These are phyloP conservation scores for Lucinisca nassula DNA, from an alignment of 2,888 invertebrate species.

Conservation along the genomic window DNA sequence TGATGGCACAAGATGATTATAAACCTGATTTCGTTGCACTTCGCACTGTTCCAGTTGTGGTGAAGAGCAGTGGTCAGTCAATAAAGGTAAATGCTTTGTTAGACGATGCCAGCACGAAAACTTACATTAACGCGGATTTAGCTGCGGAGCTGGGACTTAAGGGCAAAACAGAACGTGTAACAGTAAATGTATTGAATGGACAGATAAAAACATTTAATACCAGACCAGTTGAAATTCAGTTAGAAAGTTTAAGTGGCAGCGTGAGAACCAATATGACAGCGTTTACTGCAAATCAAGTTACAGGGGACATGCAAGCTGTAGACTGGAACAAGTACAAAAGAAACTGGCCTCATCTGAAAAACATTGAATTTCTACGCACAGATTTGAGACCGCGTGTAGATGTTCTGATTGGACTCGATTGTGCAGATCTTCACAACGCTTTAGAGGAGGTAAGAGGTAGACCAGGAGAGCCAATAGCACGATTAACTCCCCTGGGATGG, in stretches of 20 bases:
- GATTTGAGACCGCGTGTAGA: slow-evolving; percentile 10
- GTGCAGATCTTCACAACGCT: slow-evolving; percentile 48
- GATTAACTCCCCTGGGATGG: slow-evolving; percentile 63
- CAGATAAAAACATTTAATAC: slow-evolving; percentile 31
- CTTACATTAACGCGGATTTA: slow-evolving; percentile 46
- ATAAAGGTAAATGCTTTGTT: slow-evolving; percentile 62
- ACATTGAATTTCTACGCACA: slow-evolving; percentile 42
- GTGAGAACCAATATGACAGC: slow-evolving; percentile 4
- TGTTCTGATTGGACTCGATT: slow-evolving; percentile 58
- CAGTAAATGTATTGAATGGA: slow-evolving; percentile 34
- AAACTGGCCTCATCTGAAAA: slow-evolving; percentile 43
- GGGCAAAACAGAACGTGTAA: slow-evolving; percentile 18
- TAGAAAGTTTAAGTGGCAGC: slow-evolving; percentile 33
- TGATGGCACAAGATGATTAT: too few relatives aligned
- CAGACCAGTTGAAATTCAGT: slow-evolving; percentile 19
- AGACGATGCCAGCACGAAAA: slow-evolving; percentile 62
- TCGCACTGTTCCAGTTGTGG: too few relatives aligned
- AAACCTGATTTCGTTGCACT: too few relatives aligned
- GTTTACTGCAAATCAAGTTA: slow-evolving; percentile 38
- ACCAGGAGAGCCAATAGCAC: slow-evolving; percentile 49
- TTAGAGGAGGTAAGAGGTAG: slow-evolving; percentile 49
- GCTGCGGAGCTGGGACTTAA: slow-evolving; percentile 40
- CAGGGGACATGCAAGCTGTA: slow-evolving; percentile 35
- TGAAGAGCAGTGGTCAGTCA: too few relatives aligned
- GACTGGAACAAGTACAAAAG: slow-evolving; percentile 42